phyloP scores from a whole-genome alignment of 2,113 vertebrate species.

The Hystrix brachyura region DNA sequence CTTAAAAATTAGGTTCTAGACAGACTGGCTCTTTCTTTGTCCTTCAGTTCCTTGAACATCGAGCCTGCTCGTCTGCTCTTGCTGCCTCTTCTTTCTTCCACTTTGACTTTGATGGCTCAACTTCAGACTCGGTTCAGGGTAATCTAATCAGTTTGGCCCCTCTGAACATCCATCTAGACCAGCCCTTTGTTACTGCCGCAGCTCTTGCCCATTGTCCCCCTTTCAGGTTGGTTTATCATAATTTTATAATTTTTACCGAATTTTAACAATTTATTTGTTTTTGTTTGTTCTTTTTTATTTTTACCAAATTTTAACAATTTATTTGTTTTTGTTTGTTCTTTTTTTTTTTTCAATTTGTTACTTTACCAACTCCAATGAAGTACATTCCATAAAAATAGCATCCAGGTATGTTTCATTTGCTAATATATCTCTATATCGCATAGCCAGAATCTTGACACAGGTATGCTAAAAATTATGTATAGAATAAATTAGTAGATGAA shows the following conservation, averaged over 20 bases:
- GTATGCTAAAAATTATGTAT: neutral
- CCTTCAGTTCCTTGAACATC: neutral
- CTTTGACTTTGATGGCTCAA: neutral
- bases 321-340: neutral
- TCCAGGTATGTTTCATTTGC: neutral
- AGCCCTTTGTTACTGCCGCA: neutral
- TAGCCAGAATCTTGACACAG: neutral
- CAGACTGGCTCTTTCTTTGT: neutral
- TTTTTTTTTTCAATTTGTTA: neutral
- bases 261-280: neutral
- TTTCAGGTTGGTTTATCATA: neutral
- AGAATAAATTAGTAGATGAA: neutral
- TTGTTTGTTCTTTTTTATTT: neutral
- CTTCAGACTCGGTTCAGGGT: neutral
- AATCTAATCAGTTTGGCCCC: neutral
- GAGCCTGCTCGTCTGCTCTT: neutral
- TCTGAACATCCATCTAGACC: neutral
- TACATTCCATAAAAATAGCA: neutral
- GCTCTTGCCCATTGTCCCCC: neutral
- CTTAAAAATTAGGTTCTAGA: neutral
- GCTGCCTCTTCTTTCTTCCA: neutral
- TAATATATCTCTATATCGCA: neutral
- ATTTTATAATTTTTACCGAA: constrained; percentile 14
- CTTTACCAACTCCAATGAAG: neutral
- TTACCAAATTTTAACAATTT: neutral